Percentiles rank a stretch among this genome's conserved stretches.
phyloP scores from a whole-genome alignment of 1,140 invertebrate genomes.

The Harpegnathos saltator region DNA sequence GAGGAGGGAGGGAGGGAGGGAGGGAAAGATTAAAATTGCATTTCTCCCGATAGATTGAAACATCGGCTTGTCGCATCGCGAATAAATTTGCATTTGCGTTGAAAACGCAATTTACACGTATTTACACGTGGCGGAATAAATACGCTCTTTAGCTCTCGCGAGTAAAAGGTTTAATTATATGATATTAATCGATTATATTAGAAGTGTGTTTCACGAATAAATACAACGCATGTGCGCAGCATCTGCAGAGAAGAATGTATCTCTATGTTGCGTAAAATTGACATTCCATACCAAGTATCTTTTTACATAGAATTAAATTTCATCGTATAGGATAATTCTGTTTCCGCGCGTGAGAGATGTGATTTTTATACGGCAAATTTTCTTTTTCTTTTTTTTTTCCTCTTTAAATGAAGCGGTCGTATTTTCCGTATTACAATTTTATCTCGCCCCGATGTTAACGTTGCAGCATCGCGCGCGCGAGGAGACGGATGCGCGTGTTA shows the following conservation, averaged over 20 bases:
- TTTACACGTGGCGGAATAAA: neutral
- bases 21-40: neutral
- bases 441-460: neutral
- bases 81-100: conserved; percentile 4
- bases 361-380: too few species aligned
- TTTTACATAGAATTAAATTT: neutral
- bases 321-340: neutral
- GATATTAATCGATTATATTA: too few species aligned
- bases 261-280: neutral
- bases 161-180: too few species aligned
- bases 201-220: too few species aligned
- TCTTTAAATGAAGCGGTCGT: too few species aligned
- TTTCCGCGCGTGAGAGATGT: neutral
- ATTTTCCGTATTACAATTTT: too few species aligned
- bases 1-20: too few species aligned
- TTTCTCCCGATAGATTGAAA: conserved; percentile 3
- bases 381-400: too few species aligned
- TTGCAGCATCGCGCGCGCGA: neutral
- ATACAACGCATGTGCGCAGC: too few species aligned
- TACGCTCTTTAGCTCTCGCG: neutral
- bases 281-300: conserved; percentile 3
- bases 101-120: too few species aligned
- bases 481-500: neutral
- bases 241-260: too few species aligned
- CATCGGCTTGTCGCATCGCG: neutral